phyloP scores from a whole-genome alignment of 1,140 invertebrate species.

The Propsilocerus akamusi region DNA sequence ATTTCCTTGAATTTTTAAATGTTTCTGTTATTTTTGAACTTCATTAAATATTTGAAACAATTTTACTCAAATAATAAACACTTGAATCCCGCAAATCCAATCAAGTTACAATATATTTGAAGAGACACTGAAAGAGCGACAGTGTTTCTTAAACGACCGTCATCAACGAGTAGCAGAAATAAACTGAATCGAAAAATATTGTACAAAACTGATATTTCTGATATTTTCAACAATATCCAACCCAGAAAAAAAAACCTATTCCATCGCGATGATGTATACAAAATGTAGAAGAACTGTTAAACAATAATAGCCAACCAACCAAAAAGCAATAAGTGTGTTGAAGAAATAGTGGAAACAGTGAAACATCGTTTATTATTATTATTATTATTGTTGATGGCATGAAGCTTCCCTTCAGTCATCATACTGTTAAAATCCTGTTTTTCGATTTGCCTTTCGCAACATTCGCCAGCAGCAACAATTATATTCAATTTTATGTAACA shows the following conservation, averaged over 20 bases:
- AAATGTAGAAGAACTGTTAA: conserved; percentile 1
- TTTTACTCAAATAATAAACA: background rate
- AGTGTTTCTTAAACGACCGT: background rate
- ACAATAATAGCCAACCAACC: conserved; percentile 1
- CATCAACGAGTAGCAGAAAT: background rate
- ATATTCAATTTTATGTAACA: background rate
- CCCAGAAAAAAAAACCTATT: conserved; percentile 2
- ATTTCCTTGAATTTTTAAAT: background rate
- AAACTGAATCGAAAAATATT: conserved; percentile 4
- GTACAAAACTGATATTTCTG: conserved; percentile 2
- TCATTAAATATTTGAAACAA: background rate
- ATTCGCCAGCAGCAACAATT: background rate
- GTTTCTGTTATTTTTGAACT: background rate
- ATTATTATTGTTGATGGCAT: background rate
- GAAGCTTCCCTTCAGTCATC: background rate
- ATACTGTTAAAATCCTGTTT: background rate
- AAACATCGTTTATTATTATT: background rate
- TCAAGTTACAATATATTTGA: background rate
- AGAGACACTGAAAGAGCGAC: background rate
- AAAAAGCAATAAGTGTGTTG: conserved; percentile 1
- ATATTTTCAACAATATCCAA: conserved; percentile 2
- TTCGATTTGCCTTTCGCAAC: background rate
- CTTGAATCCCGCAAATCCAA: background rate
- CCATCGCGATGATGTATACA: conserved; percentile 1
- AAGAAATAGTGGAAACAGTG: background rate